Evolutionary conservation across 1,140 invertebrate species (phyloP), one percentile per base, ranked within the genome.

Genomic region (Micrasema minimum): DNA sequence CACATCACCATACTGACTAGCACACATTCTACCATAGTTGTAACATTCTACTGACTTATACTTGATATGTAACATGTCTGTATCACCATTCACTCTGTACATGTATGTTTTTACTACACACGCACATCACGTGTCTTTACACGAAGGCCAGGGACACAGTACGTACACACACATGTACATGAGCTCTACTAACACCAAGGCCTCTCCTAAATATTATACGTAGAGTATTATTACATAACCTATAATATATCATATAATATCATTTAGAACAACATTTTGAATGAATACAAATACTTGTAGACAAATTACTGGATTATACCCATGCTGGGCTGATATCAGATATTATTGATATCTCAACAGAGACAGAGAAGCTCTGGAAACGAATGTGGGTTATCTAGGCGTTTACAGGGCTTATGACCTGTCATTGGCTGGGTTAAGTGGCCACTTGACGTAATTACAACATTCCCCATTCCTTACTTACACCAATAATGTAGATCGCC

Each of bases 111-210:
- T 55, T 67, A 31, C 38, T 37, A 38, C 50, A 67, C 50, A 53
- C 65, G 50, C 65, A 50, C 65, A 35, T 18, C 50, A 46, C 65
- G 50, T 67, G 48, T 67, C 18, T n/a, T 12, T 71, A 53, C 72
- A 70, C 68, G 51, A 50, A 59, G 72, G 66, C 72, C 72, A 74
- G 69, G 72, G 72, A 74, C 48, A 66, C 59, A 61, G 72, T 74
- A 74, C 72, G 72, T 74, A 74, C 72, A 66, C 69, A 70, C 48
- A 66, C 48, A 67, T 50, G 48, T 50, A 67, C 62, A 51, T 23
- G 53, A 45, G 41, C 59, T 64, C 70, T 66, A 68, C 72, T 66
- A 72, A 72, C 67, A 64, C 43, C 41, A 64, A 46, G 59, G 59
- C 59, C 59, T 64, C 59, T 45, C 43, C 59, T 64, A 64, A 64